phyloP scores from a whole-genome alignment of 1,140 invertebrate genomes.

The Oscheius sp. region DNA sequence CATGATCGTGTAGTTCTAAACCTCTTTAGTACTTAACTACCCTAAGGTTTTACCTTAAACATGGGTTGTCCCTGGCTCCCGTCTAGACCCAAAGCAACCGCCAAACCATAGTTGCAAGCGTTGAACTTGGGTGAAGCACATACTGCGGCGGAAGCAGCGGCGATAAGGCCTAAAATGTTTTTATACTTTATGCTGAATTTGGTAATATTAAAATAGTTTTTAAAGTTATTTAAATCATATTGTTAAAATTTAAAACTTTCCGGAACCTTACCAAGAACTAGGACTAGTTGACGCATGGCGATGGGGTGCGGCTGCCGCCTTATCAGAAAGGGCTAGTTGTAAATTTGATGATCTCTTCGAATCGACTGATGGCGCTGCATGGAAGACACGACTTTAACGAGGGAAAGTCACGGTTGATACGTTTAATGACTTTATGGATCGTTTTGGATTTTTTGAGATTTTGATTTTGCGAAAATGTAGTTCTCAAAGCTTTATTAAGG shows the following conservation, averaged over 20 bases:
- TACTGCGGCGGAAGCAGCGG: neutral
- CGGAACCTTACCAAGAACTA: neutral
- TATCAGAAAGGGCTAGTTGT: neutral
- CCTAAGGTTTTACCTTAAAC: neutral
- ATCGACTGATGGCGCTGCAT: neutral
- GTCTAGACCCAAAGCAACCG: neutral
- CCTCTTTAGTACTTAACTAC: neutral
- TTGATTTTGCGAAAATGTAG: too few species aligned
- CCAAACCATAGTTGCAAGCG: neutral
- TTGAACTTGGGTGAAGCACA: neutral
- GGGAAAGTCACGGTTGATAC: too few species aligned
- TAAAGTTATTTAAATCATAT: too few species aligned
- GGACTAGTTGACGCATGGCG: neutral
- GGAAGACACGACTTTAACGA: too few species aligned
- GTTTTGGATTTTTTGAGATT: too few species aligned
- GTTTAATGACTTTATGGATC: too few species aligned
- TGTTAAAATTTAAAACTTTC: neutral
- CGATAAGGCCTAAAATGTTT: neutral
- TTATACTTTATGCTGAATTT: too few species aligned
- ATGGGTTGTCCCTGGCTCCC: neutral
- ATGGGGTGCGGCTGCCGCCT: neutral
- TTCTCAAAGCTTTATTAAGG: too few species aligned
- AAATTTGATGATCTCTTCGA: neutral
- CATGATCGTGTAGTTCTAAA: conserved; percentile 30
- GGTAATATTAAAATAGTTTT: too few species aligned